Evolutionary conservation across 2,797 vertebrate genomes (phyloP).

Genomic region (Mus caroli): DNA sequence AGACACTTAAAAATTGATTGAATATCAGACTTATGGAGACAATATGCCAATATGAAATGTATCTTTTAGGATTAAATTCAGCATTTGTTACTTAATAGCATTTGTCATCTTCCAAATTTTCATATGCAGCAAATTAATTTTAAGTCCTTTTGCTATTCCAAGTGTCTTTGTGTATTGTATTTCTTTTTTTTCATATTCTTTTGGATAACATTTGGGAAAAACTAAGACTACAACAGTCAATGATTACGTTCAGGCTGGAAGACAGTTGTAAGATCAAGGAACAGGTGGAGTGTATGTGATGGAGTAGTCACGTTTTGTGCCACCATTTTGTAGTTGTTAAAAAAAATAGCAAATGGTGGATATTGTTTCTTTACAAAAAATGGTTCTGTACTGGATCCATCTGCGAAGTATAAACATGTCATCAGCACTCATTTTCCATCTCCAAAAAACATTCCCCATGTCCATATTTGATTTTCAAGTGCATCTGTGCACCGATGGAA

Average conservation of each 20-base stretch:
- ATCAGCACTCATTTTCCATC: constrained; percentile 90
- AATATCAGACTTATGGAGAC: constrained; percentile 62
- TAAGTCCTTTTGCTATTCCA: constrained; percentile 72
- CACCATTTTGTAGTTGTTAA: constrained; percentile 90
- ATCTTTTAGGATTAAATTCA: constrained; percentile 69
- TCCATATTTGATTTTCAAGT: constrained; percentile 92
- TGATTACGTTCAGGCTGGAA: constrained; percentile 80
- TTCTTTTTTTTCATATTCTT: constrained; percentile 72
- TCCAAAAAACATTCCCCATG: constrained; percentile 91
- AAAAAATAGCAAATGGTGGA: constrained; percentile 90
- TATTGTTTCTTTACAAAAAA: constrained; percentile 90
- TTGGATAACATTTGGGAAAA: constrained; percentile 84
- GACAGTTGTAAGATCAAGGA: constrained; percentile 77
- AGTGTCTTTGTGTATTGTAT: constrained; percentile 83
- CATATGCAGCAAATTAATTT: constrained; percentile 77
- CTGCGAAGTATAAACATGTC: constrained; percentile 90
- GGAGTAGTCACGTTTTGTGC: constrained; percentile 83
- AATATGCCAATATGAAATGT: constrained; percentile 68
- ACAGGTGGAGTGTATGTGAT: constrained; percentile 84
- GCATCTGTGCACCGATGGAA: constrained; percentile 91
- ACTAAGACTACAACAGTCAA: constrained; percentile 77
- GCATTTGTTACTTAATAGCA: constrained; percentile 84
- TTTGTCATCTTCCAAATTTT: constrained; percentile 80
- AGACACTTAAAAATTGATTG: constrained; percentile 60
- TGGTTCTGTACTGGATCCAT: constrained; percentile 90